phyloP scores from a whole-genome alignment of 2,113 vertebrate species.

The Caloenas nicobarica region DNA sequence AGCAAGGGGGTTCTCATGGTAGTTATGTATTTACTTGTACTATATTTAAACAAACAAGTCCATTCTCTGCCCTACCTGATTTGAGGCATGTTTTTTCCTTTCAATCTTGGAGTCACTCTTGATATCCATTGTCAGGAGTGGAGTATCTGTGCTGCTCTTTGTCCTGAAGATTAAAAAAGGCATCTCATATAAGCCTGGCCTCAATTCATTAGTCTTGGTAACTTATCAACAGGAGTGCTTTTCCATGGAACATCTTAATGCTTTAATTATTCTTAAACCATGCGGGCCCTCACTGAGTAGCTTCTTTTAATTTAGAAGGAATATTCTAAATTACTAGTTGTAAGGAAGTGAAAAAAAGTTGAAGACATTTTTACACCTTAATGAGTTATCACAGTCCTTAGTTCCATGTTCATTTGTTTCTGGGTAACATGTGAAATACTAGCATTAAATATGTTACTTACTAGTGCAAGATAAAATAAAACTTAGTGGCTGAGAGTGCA shows the following conservation, averaged over 20 bases:
- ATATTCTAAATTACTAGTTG: background rate
- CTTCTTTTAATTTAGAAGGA: background rate
- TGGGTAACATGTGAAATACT: background rate
- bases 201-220: background rate
- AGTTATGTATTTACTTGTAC: background rate
- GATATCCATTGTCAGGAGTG: conserved; percentile 46
- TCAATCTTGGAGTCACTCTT: conserved; percentile 82
- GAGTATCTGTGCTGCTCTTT: conserved; percentile 80
- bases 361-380: background rate
- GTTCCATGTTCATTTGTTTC: background rate
- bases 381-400: background rate
- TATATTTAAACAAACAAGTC: background rate
- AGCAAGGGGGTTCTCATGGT: background rate
- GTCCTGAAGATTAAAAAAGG: conserved; percentile 76
- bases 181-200: background rate
- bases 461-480: background rate
- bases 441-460: background rate
- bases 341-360: background rate
- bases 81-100: conserved; percentile 86
- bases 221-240: background rate
- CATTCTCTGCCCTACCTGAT: conserved; percentile 77
- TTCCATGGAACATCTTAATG: background rate
- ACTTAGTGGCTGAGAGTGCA: background rate
- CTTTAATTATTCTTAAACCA: background rate
- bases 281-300: background rate